Percentiles rank a stretch among this genome's conserved stretches.
phyloP scores from a whole-genome alignment of 2,113 vertebrate species.

The Pachypanchax playfairii region DNA sequence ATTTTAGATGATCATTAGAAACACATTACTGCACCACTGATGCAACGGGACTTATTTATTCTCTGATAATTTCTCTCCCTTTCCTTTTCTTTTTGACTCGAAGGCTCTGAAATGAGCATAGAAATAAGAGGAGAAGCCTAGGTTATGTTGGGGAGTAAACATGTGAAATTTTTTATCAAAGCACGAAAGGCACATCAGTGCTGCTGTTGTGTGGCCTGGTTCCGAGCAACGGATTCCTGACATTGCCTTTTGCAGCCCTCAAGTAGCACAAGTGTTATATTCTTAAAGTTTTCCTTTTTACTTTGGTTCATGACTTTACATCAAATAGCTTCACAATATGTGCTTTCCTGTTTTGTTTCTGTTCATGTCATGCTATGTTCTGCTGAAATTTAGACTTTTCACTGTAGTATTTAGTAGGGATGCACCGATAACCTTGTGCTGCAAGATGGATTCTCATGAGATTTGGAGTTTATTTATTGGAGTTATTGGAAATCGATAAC shows the following conservation, averaged over 20 bases:
- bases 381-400: too few species aligned
- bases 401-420: too few species aligned
- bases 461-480: too few species aligned
- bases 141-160: slow-evolving; percentile 31
- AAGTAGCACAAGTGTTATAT: slow-evolving; percentile 49
- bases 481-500: too few species aligned
- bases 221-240: slow-evolving; percentile 49
- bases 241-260: slow-evolving; percentile 55
- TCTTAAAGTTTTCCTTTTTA: slow-evolving; percentile 58
- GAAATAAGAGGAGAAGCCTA: slow-evolving; percentile 20
- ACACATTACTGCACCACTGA: slow-evolving; percentile 71
- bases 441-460: too few species aligned
- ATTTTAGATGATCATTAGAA: slow-evolving; percentile 74
- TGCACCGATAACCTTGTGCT: too few species aligned
- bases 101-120: slow-evolving; percentile 51
- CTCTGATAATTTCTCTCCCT: slow-evolving; percentile 62
- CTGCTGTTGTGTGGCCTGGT: slow-evolving; percentile 21
- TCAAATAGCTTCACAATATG: slow-evolving; percentile 53
- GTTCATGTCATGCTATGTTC: too few species aligned
- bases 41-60: slow-evolving; percentile 70
- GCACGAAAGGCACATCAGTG: slow-evolving; percentile 33
- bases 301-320: slow-evolving; percentile 47
- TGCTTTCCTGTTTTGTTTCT: too few species aligned
- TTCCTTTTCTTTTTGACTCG: slow-evolving; percentile 41
- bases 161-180: slow-evolving; percentile 13